Evolutionary conservation across 2,888 invertebrate genomes (phyloP).

Genomic region (Drosophila affinis): DNA sequence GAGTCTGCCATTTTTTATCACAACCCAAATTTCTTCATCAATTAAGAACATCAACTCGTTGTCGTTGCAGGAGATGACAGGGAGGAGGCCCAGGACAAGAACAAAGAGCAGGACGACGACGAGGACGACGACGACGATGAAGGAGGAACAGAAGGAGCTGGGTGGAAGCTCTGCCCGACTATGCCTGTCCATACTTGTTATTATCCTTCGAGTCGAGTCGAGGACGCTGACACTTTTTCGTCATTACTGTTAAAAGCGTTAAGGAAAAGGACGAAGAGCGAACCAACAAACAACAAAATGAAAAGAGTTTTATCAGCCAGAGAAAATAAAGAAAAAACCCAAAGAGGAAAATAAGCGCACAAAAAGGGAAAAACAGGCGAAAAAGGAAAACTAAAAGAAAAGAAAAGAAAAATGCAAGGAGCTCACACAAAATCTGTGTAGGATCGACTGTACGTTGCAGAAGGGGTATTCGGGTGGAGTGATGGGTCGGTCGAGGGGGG

Average conservation of each 20-base stretch:
- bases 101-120: slow-evolving; percentile 28
- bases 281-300: slow-evolving; percentile 60
- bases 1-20: slow-evolving; percentile 48
- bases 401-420: slow-evolving; percentile 61
- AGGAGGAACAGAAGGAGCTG: slow-evolving; percentile 2
- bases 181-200: slow-evolving; percentile 78
- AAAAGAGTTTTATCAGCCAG: slow-evolving; percentile 72
- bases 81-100: slow-evolving; percentile 27
- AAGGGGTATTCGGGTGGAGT: too few species aligned
- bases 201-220: slow-evolving; percentile 74
- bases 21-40: slow-evolving; percentile 79
- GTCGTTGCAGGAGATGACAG: slow-evolving; percentile 49
- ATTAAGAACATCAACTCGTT: slow-evolving; percentile 78
- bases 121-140: slow-evolving; percentile 2
- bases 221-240: slow-evolving; percentile 82
- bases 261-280: slow-evolving; percentile 52
- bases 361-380: slow-evolving; percentile 10
- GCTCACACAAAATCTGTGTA: slow-evolving; percentile 70
- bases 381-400: slow-evolving; percentile 14
- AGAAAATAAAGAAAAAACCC: slow-evolving; percentile 39
- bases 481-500: not conserved
- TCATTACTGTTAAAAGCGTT: slow-evolving; percentile 80
- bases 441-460: not conserved
- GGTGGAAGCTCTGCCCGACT: slow-evolving; percentile 11
- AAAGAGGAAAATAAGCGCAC: slow-evolving; percentile 13